These are phyloP conservation scores for Paralichthys olivaceus DNA, from an alignment of 2,113 vertebrate genomes.

Conservation along the genomic window DNA sequence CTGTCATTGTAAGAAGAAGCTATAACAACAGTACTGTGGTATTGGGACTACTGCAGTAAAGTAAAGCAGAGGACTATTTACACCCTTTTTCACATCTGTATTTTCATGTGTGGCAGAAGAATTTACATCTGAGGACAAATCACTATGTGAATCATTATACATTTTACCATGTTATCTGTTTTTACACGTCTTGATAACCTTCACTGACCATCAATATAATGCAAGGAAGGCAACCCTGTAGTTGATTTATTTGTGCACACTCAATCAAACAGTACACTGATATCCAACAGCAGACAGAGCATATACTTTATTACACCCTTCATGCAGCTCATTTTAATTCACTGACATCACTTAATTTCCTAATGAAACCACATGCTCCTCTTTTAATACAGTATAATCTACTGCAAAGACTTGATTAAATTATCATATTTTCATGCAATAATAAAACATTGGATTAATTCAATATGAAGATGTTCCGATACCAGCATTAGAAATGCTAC, in stretches of 20 bases:
- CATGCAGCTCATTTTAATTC: too few relatives aligned
- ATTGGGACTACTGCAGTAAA: constrained; percentile 18
- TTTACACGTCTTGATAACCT: neutral
- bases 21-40: constrained; percentile 12
- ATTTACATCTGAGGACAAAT: neutral
- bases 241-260: neutral
- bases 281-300: too few relatives aligned
- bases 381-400: neutral
- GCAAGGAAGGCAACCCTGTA: neutral
- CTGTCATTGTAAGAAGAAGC: constrained; percentile 24
- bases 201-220: neutral
- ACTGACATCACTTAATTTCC: too few relatives aligned
- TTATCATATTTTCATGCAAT: neutral
- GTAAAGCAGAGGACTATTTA: neutral
- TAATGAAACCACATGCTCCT: too few relatives aligned
- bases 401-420: neutral
- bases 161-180: constrained; percentile 1
- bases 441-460: neutral
- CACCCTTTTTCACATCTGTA: constrained; percentile 23
- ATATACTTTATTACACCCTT: too few relatives aligned
- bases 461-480: neutral
- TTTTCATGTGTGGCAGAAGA: constrained; percentile 5
- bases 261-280: neutral
- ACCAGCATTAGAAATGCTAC: neutral
- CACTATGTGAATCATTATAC: neutral